Evolutionary conservation across 1,140 invertebrate species (phyloP).

Genomic region (Babylonia areolata): DNA sequence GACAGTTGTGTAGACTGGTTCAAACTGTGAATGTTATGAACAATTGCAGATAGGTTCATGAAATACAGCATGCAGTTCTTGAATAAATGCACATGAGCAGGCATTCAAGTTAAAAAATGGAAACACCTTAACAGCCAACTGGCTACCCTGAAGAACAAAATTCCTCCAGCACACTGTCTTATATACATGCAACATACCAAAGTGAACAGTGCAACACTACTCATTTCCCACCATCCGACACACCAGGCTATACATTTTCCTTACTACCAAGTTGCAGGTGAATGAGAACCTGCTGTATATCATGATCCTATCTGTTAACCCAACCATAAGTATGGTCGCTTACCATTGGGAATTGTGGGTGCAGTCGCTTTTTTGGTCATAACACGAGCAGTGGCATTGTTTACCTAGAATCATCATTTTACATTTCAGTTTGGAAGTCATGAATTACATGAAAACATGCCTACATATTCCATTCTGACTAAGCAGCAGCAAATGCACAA

Average conservation of each 20-base stretch:
- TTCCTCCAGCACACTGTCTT: not conserved
- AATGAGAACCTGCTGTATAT: conserved; percentile 19
- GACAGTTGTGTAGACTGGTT: too few relatives aligned
- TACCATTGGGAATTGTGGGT: conserved; percentile 94
- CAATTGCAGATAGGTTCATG: conserved; percentile 42
- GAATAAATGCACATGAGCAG: conserved; percentile 31
- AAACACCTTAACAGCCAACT: not conserved
- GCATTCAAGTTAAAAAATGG: not conserved
- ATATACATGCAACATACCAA: not conserved
- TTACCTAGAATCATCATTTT: conserved; percentile 83
- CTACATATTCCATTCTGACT: not conserved
- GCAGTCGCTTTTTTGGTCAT: conserved; percentile 94
- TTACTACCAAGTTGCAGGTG: not conserved
- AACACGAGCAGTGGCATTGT: conserved; percentile 97
- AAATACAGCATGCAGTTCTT: conserved; percentile 40
- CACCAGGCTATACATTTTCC: not conserved
- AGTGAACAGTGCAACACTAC: not conserved
- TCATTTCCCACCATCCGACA: not conserved
- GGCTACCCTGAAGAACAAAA: not conserved
- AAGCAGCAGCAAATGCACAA: not conserved
- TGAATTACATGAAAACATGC: not conserved
- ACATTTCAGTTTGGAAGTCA: conserved; percentile 23
- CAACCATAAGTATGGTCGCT: conserved; percentile 72
- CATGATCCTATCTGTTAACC: conserved; percentile 26
- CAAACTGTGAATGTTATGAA: not conserved